Base-by-base conservation (phyloP, 1,140 invertebrate species). In the Brachystomella parvula region DNA sequence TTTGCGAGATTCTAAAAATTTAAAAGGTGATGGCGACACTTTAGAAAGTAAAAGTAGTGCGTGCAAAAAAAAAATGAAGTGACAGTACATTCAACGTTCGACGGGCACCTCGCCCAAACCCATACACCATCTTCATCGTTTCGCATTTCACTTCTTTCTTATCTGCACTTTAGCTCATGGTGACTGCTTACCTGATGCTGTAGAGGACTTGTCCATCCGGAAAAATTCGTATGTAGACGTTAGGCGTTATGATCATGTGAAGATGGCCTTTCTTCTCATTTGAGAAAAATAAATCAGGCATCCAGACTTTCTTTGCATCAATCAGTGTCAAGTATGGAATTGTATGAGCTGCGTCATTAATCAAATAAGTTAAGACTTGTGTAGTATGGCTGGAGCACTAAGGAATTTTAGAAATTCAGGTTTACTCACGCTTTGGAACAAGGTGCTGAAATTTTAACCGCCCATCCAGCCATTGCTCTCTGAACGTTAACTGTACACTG, bases 261-360 rank as follows among this genome's bases (percentile, higher is more conserved):
- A 96, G 95, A 77, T 96, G 91, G 47, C 94, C 93, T 76, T 93
- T 92, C 78, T 96, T 96, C 82, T 97, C 94, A 75, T 97, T 96
- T 33, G 91, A 90, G 79, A 97, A 97, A 83, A 97, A 97, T 67
- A 96, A 83, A 82, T 97, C 94, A 17, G 94, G 94, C 91, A 95
- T 96, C 75, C 73, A 80, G 63, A 94, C 93, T 75, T 89, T 86
- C 79, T 87, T 89, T 28, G 89, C 89, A 78, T 94, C 93, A 33
- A 90, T 95, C 75, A 94, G 83, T 56, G 90, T 96, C 67, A 94
- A 82, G 81, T 94, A 95, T 79, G 90, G 91, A 44, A 94, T 83
- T 71, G 85, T 86, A 75, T 19, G 24, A 53, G 12, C 24, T 53
- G 21, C 21, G 24, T 24, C 12, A 17, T 53, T 26, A 15, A 53